phyloP scores from a whole-genome alignment of 2,113 vertebrate species.

The Manacus vitellinus region DNA sequence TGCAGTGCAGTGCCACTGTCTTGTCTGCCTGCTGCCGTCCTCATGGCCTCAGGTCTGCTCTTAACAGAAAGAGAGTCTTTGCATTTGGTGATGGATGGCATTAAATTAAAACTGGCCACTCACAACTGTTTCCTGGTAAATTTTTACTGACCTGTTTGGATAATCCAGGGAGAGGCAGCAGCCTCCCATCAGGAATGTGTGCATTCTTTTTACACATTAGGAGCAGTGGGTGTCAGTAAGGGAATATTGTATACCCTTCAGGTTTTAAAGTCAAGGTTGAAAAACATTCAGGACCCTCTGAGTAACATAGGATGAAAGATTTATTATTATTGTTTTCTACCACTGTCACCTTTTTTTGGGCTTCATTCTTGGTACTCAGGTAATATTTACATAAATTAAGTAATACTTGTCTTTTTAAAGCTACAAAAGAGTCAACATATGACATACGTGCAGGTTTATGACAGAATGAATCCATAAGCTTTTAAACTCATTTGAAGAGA shows the following conservation, averaged over 20 bases:
- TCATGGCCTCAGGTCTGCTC: neutral
- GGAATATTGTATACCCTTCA: neutral
- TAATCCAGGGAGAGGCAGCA: neutral
- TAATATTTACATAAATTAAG: neutral
- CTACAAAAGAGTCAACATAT: neutral
- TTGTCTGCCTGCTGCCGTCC: neutral
- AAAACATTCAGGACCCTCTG: neutral
- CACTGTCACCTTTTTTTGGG: neutral
- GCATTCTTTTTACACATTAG: neutral
- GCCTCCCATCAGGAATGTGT: neutral
- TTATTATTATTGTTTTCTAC: neutral
- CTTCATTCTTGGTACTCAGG: neutral
- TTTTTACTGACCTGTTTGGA: neutral
- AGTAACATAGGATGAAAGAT: neutral
- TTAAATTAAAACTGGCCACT: neutral
- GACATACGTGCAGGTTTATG: neutral
- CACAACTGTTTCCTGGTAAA: rapidly evolving
- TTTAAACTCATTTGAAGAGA: constrained; percentile 14
- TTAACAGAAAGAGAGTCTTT: neutral
- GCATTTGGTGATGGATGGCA: neutral
- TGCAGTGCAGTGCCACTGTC: neutral
- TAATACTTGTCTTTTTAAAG: neutral
- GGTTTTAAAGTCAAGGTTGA: neutral
- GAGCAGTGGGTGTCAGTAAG: neutral
- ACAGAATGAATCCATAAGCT: neutral